phyloP scores from a whole-genome alignment of 2,888 invertebrate genomes.

The Heterodera filipjevi region DNA sequence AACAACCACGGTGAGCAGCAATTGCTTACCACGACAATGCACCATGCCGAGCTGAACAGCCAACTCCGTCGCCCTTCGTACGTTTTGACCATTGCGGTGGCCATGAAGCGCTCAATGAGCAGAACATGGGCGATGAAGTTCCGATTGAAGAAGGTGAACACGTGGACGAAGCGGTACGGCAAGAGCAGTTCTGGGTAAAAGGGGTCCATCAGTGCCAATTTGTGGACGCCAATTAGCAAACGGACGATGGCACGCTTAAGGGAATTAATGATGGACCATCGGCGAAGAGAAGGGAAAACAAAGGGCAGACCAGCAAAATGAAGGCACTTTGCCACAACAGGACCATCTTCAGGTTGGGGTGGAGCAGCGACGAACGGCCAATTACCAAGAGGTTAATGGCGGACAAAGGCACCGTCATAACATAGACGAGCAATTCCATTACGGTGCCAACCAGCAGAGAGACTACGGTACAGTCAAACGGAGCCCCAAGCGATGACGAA shows the following conservation, averaged over 20 bases:
- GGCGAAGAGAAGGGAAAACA: not conserved
- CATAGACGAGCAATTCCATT: slow-evolving; percentile 14
- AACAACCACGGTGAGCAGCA: not conserved
- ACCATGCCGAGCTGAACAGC: not conserved
- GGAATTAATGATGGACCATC: not conserved
- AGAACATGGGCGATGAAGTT: not conserved
- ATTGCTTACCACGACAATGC: not conserved
- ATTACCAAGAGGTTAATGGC: slow-evolving; percentile 15
- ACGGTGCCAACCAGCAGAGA: not conserved
- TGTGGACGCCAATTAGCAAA: not conserved
- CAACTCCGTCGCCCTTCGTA: not conserved
- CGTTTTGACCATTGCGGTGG: not conserved
- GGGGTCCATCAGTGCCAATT: not conserved
- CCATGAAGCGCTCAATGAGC: not conserved
- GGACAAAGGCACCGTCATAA: slow-evolving; percentile 15
- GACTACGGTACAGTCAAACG: not conserved
- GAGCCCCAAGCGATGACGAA: not conserved
- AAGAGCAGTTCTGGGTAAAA: not conserved
- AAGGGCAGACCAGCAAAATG: slow-evolving; percentile 10
- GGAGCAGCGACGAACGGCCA: slow-evolving; percentile 17
- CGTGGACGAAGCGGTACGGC: slow-evolving; percentile 6
- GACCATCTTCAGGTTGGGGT: slow-evolving; percentile 23
- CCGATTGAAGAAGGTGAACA: slow-evolving; percentile 1
- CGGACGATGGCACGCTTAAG: not conserved
- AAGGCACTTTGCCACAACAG: slow-evolving; percentile 19